Base-by-base conservation (phyloP, 1,140 invertebrate genomes). In the Drosophila athabasca region DNA sequence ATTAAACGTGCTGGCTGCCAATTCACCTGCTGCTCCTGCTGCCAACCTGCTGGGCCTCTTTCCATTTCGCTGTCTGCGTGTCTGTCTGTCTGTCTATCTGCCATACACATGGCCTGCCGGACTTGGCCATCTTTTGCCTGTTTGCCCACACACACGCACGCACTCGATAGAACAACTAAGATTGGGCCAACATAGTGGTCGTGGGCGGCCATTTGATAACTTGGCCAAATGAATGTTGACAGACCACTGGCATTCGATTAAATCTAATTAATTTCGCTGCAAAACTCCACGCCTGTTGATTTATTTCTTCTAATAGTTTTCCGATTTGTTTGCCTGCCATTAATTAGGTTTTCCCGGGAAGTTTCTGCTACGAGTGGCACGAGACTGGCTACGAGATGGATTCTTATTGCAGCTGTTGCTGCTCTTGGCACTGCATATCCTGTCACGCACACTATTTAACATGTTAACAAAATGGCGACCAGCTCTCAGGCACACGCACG, bases 1-100 rank as follows among this genome's bases (percentile, higher is more conserved):
- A 88, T 88, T 88, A 88, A 88, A 83, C 83, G 84, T 88, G 83
- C 83, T 88, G 83, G 59, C 81, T 71, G 52, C 62, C 77, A 81
- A 70, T 78, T 87, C 82, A 81, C 81, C 81, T 87, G 77, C 81
- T 26, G 44, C 41, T 52, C 50, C 11, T 15, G 9, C 26, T 26
- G 17, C 24, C 24, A 26, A 11, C 13, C 19, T 29, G 17, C 26
- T 26, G 24, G 24, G 24, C 24, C 31, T 6, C 26, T 15, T 13
- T 26, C 29, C 5, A n/a, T 8, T 24, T 35, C 29, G 7, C 35
- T 54, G 22, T 46, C 51, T 39, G 22, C 17, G 17, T 19, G 17
- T 22, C 29, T 7, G 19, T 73, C 70, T 74, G 52, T 73, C 51
- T 75, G 78, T 71, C 80, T 76, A 45, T 52, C 51, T 35, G 8